Evolutionary conservation across 1,140 invertebrate genomes (phyloP).

Genomic region (Kradibia gibbosae): DNA sequence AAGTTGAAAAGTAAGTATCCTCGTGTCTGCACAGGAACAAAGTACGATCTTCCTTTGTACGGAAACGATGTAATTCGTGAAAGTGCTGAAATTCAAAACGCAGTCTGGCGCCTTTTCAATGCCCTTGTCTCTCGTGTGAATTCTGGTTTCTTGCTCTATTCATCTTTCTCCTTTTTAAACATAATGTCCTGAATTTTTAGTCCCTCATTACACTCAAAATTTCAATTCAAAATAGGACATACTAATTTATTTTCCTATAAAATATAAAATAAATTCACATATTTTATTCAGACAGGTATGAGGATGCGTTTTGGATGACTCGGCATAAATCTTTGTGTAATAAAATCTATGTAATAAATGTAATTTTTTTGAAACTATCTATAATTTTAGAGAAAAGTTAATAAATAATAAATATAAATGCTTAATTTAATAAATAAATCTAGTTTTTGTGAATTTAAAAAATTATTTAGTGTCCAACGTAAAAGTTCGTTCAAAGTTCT

Average conservation of each 20-base stretch:
- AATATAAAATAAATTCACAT: not conserved
- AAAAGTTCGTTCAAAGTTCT: conserved; percentile 5
- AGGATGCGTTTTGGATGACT: too few species aligned
- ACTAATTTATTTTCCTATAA: not conserved
- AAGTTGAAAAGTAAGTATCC: conserved; percentile 22
- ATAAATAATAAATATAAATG: too few species aligned
- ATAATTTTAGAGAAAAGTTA: too few species aligned
- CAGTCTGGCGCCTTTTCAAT: conserved; percentile 36
- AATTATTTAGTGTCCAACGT: not conserved
- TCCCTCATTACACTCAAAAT: conserved; percentile 23
- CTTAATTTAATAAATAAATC: not conserved
- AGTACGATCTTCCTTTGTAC: conserved; percentile 26
- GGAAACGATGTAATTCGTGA: conserved; percentile 45
- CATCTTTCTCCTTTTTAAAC: not conserved
- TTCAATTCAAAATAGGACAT: not conserved
- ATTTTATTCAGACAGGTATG: not conserved
- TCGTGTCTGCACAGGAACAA: conserved; percentile 29
- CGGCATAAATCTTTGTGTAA: too few species aligned
- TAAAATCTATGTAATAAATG: too few species aligned
- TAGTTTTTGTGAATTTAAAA: not conserved
- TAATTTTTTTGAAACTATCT: too few species aligned
- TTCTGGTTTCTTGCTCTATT: not conserved
- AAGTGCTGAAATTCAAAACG: conserved; percentile 49
- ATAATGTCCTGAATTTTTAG: not conserved
- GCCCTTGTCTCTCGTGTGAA: not conserved